Base-by-base conservation (phyloP, 2,888 invertebrate species). In the Drosophila meridionalis region DNA sequence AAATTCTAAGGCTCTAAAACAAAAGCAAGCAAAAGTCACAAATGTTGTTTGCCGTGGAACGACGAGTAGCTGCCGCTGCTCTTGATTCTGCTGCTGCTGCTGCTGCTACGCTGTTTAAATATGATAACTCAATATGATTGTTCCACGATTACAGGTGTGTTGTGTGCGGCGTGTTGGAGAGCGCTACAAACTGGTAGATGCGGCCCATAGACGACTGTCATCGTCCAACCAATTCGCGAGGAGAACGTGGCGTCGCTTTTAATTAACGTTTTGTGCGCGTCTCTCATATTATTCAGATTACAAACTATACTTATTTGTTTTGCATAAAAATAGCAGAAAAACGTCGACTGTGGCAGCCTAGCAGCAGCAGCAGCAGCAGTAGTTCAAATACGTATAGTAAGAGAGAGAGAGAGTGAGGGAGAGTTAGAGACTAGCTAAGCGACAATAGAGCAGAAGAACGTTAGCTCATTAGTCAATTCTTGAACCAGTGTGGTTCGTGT, bases 61-160 rank as follows among this genome's bases (percentile, higher is more conserved):
- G 58, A 53, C 58, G 55, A 47, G 45, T 55, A 57, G 65, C 58
- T 61, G 67, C 60, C 30, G 43, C 30, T 66, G 67, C 32, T 32
- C 20, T 32, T 32, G 32, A 20, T 20, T 20, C 50, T 42, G 34
- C 34, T 52, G 52, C n/a, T n/a, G n/a, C n/a, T 42, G 65, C 36
- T 45, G 68, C 69, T 45, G 38, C 55, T 69, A 38, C 48, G 73
- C 73, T 70, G 73, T 73, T 83, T 66, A 80, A 70, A 87, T 69
- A 82, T 82, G 87, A 87, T 87, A 90, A 84, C 80, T 87, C 56
- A 82, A 72, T 56, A 56, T 76, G 84, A 76, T 83, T 74, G 84
- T 78, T 73, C 66, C 90, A 78, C 90, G 90, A 90, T 87, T 87
- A 90, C 90, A 87, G 85, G 87, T 87, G 90, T 84, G 48, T 5